phyloP scores from a whole-genome alignment of 2,113 vertebrate genomes.

The Toxotes jaculatrix region DNA sequence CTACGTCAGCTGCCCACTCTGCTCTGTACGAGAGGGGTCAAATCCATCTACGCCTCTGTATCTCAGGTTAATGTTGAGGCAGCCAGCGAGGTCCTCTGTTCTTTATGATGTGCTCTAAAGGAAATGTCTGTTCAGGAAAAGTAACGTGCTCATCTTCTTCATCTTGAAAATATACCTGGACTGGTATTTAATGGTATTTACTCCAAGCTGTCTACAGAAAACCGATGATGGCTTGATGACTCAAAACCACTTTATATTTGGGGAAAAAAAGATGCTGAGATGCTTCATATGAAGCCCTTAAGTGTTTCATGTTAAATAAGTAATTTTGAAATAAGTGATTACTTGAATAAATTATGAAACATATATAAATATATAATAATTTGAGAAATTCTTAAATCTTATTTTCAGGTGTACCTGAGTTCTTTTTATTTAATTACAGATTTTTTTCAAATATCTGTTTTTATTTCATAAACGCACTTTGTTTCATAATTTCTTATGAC shows the following conservation, averaged over 20 bases:
- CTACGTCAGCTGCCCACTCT: slow-evolving; percentile 29
- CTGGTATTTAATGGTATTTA: too few species aligned
- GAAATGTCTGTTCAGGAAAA: neutral
- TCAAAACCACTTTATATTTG: neutral
- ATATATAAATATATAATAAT: too few species aligned
- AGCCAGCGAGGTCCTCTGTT: neutral
- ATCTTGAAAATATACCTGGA: neutral
- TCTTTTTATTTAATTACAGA: too few species aligned
- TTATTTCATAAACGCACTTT: neutral
- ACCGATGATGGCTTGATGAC: neutral
- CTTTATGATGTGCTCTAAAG: neutral
- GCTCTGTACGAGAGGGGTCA: neutral
- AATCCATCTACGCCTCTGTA: slow-evolving; percentile 7
- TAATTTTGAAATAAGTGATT: neutral
- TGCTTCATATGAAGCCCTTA: neutral
- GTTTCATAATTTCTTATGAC: neutral
- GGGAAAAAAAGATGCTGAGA: neutral
- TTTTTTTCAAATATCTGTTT: neutral
- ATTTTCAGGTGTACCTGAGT: too few species aligned
- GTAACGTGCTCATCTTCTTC: neutral
- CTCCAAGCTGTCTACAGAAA: neutral
- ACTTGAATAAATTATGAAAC: neutral
- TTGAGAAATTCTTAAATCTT: too few species aligned
- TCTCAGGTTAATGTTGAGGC: neutral
- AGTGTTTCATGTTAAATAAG: too few species aligned